Evolutionary conservation across 2,113 vertebrate species (phyloP), one percentile per base, ranked within the genome.

Genomic region (Eulemur rufifrons): DNA sequence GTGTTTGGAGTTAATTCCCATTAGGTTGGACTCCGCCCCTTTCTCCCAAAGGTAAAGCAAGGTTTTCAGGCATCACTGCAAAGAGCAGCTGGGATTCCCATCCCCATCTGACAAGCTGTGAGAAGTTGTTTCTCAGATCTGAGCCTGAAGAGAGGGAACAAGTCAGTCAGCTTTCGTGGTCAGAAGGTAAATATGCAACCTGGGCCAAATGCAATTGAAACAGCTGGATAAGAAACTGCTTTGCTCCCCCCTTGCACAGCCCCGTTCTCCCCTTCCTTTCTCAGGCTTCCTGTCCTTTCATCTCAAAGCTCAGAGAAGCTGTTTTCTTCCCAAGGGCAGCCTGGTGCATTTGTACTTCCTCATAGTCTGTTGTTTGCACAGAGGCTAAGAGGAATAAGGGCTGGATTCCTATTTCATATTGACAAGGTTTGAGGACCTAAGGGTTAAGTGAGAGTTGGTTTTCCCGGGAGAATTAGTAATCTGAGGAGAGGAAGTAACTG

Each of bases 141-240:
- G 89, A 97, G 61, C 91, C 80, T 2, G 96, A 84, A 94, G 92
- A 97, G 71, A 96, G 93, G 81, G 89, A 94, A 91, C 87, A 96
- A 97, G 96, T 95, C 96, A 97, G 69, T 93, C 97, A 96, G 89
- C 74, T 85, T 97, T 96, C 91, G 3, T 97, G 89, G 91, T 96
- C 94, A 93, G 91, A 96, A 98, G 97, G 97, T 98, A 97, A 98
- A 98, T 97, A 98, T 95, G 92, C 83, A 97, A 92, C 87, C 82
- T 96, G 95, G 93, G 86, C 87, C 92, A 97, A 97, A 97, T 90
- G 87, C 61, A 97, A 82, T 95, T 89, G 87, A 95, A 98, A 96
- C 89, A 95, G 93, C 92, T 95, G 86, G 63, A 47, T 86, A 76
- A 93, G 82, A 93, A 90, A 93, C 74, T 92, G 95, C 83, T 92